Evolutionary conservation across 2,113 vertebrate genomes (phyloP).

Genomic region (Vimba vimba): DNA sequence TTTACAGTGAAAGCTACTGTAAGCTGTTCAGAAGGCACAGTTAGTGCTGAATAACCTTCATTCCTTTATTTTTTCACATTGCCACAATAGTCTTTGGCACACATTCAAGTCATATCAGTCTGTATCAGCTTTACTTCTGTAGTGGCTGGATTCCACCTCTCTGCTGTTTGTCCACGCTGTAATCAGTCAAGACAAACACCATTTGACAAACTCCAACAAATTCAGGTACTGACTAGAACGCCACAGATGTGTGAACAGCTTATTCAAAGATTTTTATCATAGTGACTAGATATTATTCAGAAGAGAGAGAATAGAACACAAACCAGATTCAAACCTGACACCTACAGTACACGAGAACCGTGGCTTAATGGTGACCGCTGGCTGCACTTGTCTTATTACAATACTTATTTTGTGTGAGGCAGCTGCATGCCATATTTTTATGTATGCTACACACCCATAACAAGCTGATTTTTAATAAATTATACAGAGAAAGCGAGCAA

Average conservation of each 20-base stretch:
- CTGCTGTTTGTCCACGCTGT: neutral
- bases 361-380: neutral
- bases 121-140: slow-evolving; percentile 1
- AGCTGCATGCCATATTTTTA: slow-evolving; percentile 10
- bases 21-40: neutral
- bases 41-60: neutral
- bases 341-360: neutral
- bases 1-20: neutral
- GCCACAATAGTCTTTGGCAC: neutral
- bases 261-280: neutral
- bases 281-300: neutral
- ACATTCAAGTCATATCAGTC: neutral
- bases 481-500: slow-evolving; percentile 8
- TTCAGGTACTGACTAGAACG: neutral
- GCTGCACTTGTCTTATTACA: neutral
- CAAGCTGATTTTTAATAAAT: slow-evolving; percentile 7
- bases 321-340: neutral
- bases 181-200: neutral
- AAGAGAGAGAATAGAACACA: neutral
- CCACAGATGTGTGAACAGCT: neutral
- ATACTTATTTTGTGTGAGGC: neutral
- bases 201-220: neutral
- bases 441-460: slow-evolving; percentile 17
- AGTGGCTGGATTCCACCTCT: neutral
- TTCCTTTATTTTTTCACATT: slow-evolving; percentile 8